Base-by-base conservation (phyloP, 1,140 invertebrate genomes). In the Drosophila ironensis region DNA sequence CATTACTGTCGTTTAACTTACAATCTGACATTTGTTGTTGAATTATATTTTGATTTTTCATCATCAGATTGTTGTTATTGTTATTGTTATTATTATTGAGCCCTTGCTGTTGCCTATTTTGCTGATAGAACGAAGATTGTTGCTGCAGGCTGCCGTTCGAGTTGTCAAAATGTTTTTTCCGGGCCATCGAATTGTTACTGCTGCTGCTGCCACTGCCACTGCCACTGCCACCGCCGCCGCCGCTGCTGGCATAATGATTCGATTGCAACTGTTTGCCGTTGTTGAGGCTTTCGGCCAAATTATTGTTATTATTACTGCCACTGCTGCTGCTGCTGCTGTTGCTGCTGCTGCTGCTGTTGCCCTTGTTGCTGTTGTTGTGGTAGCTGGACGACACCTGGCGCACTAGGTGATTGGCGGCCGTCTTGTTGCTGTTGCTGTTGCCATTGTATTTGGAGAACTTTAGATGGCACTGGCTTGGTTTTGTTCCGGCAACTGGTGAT, bases 391-490 rank as follows among this genome's bases (percentile, higher is more conserved):
- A 41, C 22, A 60, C 52, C 41, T 84, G 78, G 4, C 77, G 60
- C 48, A 84, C 33, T 38, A 77, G 24, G n/a, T n/a, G n/a, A 56
- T 70, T 77, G 9, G 28, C 68, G 5, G 48, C n/a, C n/a, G n/a
- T 27, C 35, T 82, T 82, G 38, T 64, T 74, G 45, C n/a, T n/a
- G n/a, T n/a, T n/a, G n/a, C n/a, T n/a, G n/a, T n/a, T n/a, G n/a
- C n/a, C n/a, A n/a, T 50, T 78, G 59, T 82, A 84, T 47, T 82
- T 84, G n/a, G 66, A 47, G 25, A 53, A 78, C 22, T 84, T 82
- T 0, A 70, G 38, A 20, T 78, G 73, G 7, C 41, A 57, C 30
- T 28, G 48, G n/a, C 41, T 33, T 16, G 42, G 7, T 14, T 50
- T 69, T n/a, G n/a, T n/a, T n/a, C n/a, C n/a, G 14, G 37, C 35